These are phyloP conservation scores for Scrobipalpa atriplicella DNA, from an alignment of 2,888 invertebrate species.

Conservation along the genomic window DNA sequence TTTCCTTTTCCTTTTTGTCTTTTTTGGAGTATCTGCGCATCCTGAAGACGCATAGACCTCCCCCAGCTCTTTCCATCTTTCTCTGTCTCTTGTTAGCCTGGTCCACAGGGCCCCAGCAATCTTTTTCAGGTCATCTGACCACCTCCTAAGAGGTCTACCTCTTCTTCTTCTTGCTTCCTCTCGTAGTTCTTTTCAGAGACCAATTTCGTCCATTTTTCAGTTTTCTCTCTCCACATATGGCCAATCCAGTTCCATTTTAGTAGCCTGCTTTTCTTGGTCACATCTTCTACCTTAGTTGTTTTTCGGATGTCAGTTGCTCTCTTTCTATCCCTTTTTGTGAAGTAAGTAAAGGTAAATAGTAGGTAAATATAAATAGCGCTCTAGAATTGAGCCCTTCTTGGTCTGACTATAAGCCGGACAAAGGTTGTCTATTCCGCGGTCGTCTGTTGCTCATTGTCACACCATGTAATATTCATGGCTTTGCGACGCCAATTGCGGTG, in stretches of 20 bases:
- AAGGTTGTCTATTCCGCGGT: slow-evolving; percentile 1
- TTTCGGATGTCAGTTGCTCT: neutral
- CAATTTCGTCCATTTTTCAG: neutral
- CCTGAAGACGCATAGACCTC: no score
- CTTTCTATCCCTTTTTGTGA: neutral
- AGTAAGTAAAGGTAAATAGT: no score
- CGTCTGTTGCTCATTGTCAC: slow-evolving; percentile 55
- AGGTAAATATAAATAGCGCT: no score
- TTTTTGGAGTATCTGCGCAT: no score
- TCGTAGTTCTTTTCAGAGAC: neutral
- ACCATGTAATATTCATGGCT: slow-evolving; percentile 65
- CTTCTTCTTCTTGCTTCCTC: neutral
- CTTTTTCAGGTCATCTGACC: no score
- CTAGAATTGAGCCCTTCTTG: no score
- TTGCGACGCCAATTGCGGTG: slow-evolving; percentile 51
- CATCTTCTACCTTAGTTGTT: neutral
- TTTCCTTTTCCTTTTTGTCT: no score
- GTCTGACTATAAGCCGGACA: neutral
- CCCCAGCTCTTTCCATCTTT: no score
- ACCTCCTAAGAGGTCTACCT: no score
- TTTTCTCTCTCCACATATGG: neutral
- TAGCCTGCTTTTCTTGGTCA: neutral
- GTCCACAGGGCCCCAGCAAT: no score
- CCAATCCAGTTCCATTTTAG: slow-evolving; percentile 8
- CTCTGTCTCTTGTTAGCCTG: no score